A percentile compares a stretch with the other conserved stretches of the same genome.
Evolutionary conservation across 2,888 invertebrate genomes (phyloP).

Genomic region (Scaptomyza cyrtandrae): DNA sequence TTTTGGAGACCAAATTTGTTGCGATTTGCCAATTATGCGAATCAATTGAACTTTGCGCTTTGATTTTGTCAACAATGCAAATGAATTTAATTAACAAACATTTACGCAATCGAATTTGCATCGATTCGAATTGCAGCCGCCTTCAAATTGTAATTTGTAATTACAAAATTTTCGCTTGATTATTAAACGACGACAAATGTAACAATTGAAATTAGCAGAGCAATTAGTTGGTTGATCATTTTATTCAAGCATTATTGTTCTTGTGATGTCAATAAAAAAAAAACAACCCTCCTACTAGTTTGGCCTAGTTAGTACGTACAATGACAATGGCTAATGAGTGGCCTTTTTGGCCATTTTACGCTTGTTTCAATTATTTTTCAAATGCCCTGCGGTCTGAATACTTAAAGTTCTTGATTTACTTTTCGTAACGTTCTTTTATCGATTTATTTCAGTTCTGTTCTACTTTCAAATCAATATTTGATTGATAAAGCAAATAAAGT

Average conservation of each 20-base stretch:
- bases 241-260: constrained; percentile 44
- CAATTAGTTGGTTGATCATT: constrained; percentile 73
- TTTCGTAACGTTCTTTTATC: too few species aligned
- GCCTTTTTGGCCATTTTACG: constrained; percentile 39
- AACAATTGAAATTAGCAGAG: constrained; percentile 77
- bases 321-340: constrained; percentile 65
- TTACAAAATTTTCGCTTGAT: constrained; percentile 76
- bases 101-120: constrained; percentile 72
- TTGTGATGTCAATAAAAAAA: constrained; percentile 15
- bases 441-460: too few species aligned
- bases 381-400: constrained; percentile 28
- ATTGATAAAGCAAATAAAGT: neutral
- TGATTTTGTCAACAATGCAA: constrained; percentile 41
- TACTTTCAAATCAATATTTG: neutral
- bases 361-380: constrained; percentile 14
- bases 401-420: neutral
- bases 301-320: neutral
- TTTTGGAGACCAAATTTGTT: constrained; percentile 3
- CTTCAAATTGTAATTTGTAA: constrained; percentile 73
- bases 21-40: constrained; percentile 42
- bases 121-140: neutral
- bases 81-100: constrained; percentile 70
- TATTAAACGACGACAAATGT: constrained; percentile 59
- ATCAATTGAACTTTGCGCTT: constrained; percentile 46
- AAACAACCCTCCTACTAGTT: too few species aligned